Conservation (phyloP, 2,797 vertebrate genomes). For the Pteronotus mesoamericanus region DNA sequence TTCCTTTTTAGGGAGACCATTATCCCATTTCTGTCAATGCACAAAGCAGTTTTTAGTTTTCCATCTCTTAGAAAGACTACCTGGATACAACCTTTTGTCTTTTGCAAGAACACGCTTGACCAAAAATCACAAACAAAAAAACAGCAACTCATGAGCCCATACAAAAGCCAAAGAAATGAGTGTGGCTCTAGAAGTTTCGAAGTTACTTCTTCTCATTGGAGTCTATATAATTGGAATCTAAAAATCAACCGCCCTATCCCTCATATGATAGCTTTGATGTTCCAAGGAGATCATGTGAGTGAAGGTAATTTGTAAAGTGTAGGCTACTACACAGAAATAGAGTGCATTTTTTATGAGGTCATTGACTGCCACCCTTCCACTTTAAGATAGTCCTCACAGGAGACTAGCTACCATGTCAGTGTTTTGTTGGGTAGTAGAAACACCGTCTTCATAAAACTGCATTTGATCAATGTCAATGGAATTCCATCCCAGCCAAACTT, state of each 20-base stretch:
- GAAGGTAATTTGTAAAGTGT: not conserved
- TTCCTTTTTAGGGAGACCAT: not conserved
- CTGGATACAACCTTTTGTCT: not conserved
- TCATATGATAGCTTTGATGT: not conserved
- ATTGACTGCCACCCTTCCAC: not conserved
- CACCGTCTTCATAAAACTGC: not conserved
- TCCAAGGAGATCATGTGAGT: not conserved
- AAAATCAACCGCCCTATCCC: not conserved
- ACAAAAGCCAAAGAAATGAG: not conserved
- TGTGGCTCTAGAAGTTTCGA: not conserved
- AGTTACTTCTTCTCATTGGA: not conserved
- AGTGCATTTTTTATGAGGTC: not conserved
- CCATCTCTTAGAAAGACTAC: not conserved
- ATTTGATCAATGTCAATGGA: not conserved
- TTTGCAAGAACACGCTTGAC: not conserved
- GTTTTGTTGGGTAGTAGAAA: not conserved
- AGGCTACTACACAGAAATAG: not conserved
- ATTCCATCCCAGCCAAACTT: not conserved
- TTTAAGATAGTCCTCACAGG: not conserved
- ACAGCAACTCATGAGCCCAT: not conserved
- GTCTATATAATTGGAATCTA: not conserved
- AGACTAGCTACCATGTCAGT: not conserved
- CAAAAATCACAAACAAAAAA: not conserved
- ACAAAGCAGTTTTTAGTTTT: not conserved
- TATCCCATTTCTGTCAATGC: not conserved